These are phyloP conservation scores for Isurus oxyrinchus DNA, from an alignment of 2,113 vertebrate genomes.

Conservation along the genomic window DNA sequence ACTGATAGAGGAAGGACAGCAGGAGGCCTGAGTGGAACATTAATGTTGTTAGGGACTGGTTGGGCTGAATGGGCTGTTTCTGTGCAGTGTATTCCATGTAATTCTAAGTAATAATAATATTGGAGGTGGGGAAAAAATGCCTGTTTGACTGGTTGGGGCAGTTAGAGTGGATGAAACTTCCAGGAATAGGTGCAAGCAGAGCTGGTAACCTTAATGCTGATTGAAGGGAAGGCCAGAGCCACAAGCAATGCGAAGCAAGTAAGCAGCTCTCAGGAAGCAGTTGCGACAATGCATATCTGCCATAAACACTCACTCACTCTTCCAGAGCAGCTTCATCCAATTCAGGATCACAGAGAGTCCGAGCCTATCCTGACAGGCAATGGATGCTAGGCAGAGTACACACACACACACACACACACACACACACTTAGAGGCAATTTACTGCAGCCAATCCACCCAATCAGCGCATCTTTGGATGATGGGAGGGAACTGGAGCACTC, in stretches of 20 bases:
- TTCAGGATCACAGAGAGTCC: no score
- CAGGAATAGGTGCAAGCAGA: not conserved
- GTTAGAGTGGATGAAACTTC: not conserved
- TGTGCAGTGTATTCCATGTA: not conserved
- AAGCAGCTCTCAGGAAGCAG: not conserved
- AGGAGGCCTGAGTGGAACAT: not conserved
- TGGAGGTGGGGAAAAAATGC: not conserved
- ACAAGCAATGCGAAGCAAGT: not conserved
- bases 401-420: no score
- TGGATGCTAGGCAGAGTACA: no score
- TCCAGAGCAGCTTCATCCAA: no score
- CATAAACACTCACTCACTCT: not conserved
- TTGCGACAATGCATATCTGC: not conserved
- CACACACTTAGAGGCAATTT: no score
- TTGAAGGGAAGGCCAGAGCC: not conserved
- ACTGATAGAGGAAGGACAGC: not conserved
- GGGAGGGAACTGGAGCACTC: no score
- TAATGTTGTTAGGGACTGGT: not conserved
- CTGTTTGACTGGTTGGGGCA: not conserved
- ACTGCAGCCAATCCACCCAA: no score
- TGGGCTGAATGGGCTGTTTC: not conserved
- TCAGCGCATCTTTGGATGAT: no score
- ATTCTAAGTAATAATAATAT: not conserved
- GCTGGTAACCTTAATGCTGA: not conserved
- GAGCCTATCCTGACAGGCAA: no score